These are phyloP conservation scores for Camponotus fellah DNA, from an alignment of 2,888 invertebrate species.

Conservation along the genomic window DNA sequence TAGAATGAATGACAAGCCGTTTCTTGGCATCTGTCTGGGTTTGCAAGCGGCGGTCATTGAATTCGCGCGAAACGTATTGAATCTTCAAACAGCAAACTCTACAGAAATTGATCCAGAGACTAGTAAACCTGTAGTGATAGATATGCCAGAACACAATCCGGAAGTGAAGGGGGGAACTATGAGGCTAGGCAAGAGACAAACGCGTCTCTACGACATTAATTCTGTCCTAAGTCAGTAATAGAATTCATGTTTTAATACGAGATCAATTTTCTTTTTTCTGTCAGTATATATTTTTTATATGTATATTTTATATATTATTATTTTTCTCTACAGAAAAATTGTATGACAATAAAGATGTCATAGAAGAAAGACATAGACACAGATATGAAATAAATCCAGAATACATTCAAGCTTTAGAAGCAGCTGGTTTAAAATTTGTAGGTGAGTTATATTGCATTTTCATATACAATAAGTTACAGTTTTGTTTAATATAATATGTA, in stretches of 20 bases:
- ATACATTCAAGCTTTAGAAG: constrained; percentile 92
- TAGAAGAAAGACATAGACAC: constrained; percentile 98
- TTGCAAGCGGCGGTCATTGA: constrained; percentile 99
- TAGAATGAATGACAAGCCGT: constrained; percentile 95
- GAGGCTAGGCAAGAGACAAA: constrained; percentile 97
- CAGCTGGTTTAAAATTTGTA: constrained; percentile 95
- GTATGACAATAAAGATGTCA: constrained; percentile 91
- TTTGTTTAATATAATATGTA: constrained; percentile 18
- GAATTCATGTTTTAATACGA: not conserved
- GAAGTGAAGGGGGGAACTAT: constrained; percentile 98
- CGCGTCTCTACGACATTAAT: constrained; percentile 90
- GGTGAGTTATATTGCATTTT: constrained; percentile 86
- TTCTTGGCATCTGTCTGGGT: constrained; percentile 98
- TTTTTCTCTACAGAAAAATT: constrained; percentile 88
- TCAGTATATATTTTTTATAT: not conserved
- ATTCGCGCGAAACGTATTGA: constrained; percentile 95
- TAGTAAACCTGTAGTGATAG: constrained; percentile 94
- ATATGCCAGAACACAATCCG: constrained; percentile 99
- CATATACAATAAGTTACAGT: not conserved
- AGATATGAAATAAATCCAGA: constrained; percentile 98
- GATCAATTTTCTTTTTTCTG: not conserved
- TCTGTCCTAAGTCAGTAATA: constrained; percentile 89
- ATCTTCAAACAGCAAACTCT: constrained; percentile 92
- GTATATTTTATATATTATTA: constrained; percentile 28
- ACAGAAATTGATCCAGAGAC: constrained; percentile 94